These are phyloP conservation scores for Donacobius atricapilla DNA, from an alignment of 2,113 vertebrate species.

Conservation along the genomic window DNA sequence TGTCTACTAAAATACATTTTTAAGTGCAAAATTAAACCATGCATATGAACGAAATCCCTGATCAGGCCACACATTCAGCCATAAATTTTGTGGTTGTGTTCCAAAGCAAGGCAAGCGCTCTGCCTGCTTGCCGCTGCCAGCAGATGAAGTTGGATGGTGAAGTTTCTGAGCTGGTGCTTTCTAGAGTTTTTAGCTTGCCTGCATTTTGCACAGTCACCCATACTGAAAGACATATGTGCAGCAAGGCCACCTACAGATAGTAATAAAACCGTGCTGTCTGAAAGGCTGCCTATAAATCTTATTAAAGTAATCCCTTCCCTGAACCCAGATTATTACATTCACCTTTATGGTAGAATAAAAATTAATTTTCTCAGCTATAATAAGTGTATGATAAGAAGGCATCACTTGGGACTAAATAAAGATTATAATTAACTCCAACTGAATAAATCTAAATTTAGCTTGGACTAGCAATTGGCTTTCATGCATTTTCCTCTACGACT, in stretches of 20 bases:
- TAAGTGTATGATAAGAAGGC: constrained; percentile 75
- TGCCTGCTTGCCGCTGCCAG: neutral
- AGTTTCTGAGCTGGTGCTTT: constrained; percentile 13
- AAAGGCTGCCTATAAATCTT: constrained; percentile 72
- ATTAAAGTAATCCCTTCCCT: constrained; percentile 78
- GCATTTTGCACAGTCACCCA: neutral
- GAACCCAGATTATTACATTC: constrained; percentile 78
- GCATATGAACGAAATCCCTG: neutral
- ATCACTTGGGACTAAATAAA: constrained; percentile 79
- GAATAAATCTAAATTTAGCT: constrained; percentile 80
- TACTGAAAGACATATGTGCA: constrained; percentile 7
- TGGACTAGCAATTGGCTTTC: constrained; percentile 65
- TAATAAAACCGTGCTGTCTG: constrained; percentile 44
- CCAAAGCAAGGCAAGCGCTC: neutral
- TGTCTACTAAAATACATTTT: neutral
- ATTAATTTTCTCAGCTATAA: constrained; percentile 81
- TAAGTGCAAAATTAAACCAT: neutral
- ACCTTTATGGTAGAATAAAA: constrained; percentile 79
- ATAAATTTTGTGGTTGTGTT: neutral
- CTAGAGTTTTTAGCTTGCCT: neutral
- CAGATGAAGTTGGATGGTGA: neutral
- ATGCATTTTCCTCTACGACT: constrained; percentile 37
- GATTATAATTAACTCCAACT: constrained; percentile 80
- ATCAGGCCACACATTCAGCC: neutral
- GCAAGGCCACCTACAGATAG: constrained; percentile 42